Conservation (phyloP, 2,888 invertebrate species). For the Imbricaverruca yamaguchii region DNA sequence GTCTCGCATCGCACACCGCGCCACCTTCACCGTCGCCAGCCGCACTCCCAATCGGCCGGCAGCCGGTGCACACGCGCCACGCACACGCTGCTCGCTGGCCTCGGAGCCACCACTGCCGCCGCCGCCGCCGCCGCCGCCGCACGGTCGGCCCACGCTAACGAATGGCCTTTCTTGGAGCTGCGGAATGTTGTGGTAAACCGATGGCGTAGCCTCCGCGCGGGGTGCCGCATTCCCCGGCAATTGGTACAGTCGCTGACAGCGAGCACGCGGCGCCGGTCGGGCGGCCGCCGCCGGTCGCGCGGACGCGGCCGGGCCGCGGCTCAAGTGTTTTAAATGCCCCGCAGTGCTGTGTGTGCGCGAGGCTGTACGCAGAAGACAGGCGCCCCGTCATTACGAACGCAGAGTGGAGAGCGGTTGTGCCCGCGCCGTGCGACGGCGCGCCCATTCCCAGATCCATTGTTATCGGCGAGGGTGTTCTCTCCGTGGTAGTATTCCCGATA, state of each 20-base stretch:
- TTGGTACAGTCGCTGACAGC: background rate
- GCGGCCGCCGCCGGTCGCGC: background rate
- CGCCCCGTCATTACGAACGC: too few relatives aligned
- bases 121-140: too few relatives aligned
- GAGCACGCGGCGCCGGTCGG: background rate
- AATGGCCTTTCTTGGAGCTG: background rate
- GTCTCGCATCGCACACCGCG: background rate
- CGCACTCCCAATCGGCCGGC: background rate
- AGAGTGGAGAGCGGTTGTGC: too few relatives aligned
- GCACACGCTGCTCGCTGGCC: background rate
- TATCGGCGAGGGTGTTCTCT: too few relatives aligned
- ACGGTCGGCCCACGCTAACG: background rate
- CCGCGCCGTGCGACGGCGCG: too few relatives aligned
- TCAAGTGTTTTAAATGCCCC: background rate
- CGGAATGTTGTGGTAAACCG: conserved; percentile 2
- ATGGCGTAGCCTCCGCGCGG: background rate
- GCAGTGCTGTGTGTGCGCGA: background rate
- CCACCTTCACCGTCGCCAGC: background rate
- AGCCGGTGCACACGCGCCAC: background rate
- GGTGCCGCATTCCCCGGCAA: background rate
- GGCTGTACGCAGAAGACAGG: background rate
- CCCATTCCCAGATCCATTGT: too few relatives aligned
- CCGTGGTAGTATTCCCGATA: too few relatives aligned
- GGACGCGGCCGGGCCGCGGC: background rate
- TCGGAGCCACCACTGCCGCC: too few relatives aligned